Conservation (phyloP, 2,797 vertebrate genomes). For the Linurgus olivaceus region DNA sequence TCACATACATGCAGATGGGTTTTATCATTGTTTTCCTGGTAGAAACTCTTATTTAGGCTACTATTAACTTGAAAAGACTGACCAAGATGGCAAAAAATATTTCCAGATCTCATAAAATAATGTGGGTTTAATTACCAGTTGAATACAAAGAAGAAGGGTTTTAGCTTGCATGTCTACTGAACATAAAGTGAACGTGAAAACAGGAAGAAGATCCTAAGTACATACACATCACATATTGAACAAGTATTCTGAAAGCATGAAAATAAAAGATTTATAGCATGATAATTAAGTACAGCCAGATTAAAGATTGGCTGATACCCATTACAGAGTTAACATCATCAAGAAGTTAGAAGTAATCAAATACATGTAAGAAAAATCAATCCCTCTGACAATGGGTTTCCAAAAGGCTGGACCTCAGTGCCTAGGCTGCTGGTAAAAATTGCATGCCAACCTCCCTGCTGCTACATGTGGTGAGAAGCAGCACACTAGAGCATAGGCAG, state of each 20-base stretch:
- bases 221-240: background rate
- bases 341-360: background rate
- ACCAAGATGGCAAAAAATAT: background rate
- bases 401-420: background rate
- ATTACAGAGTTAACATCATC: background rate
- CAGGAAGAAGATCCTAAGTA: background rate
- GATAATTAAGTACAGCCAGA: background rate
- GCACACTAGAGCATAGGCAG: background rate
- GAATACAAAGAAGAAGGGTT: background rate
- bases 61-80: background rate
- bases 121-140: background rate
- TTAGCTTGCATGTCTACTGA: background rate
- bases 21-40: background rate
- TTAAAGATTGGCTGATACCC: background rate
- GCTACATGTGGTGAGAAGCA: fast-evolving
- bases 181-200: background rate
- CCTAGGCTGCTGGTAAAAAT: background rate
- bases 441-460: background rate
- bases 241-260: background rate
- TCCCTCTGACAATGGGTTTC: background rate
- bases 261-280: background rate
- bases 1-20: no score
- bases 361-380: background rate
- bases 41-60: background rate
- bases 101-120: background rate